Evolutionary conservation across 1,140 invertebrate species (phyloP).

Genomic region (Leguminivora glycinivorella): DNA sequence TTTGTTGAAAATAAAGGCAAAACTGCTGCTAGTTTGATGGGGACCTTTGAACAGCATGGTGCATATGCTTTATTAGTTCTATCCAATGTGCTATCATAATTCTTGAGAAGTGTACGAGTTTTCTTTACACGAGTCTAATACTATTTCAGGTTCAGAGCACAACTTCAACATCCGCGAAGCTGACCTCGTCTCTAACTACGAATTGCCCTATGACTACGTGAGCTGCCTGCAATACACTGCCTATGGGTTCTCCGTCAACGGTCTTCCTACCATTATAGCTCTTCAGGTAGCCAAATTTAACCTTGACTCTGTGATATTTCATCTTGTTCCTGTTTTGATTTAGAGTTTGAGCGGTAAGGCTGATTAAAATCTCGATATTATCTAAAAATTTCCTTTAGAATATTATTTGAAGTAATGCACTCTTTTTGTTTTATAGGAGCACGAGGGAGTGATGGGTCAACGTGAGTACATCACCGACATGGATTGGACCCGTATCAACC

Average conservation of each 20-base stretch:
- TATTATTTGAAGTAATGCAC: too few species aligned
- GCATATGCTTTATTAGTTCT: too few species aligned
- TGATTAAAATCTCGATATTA: too few species aligned
- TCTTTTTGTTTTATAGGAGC: slow-evolving; percentile 39
- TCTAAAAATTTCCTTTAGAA: too few species aligned
- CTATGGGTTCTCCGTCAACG: slow-evolving; percentile 86
- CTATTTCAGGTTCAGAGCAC: slow-evolving; percentile 78
- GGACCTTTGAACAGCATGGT: too few species aligned
- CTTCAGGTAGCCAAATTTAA: slow-evolving; percentile 42
- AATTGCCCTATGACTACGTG: slow-evolving; percentile 87
- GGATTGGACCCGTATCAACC: slow-evolving; percentile 66
- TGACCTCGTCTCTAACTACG: slow-evolving; percentile 80
- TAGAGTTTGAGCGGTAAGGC: too few species aligned
- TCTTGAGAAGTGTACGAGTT: too few species aligned
- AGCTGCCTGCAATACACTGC: slow-evolving; percentile 91
- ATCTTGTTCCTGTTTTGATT: too few species aligned
- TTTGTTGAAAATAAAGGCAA: too few species aligned
- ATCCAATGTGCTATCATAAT: too few species aligned
- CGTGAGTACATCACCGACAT: slow-evolving; percentile 58
- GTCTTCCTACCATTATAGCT: slow-evolving; percentile 82
- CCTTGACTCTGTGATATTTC: not conserved
- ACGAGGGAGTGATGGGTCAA: slow-evolving; percentile 62
- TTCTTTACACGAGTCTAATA: too few species aligned
- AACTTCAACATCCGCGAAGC: slow-evolving; percentile 85
- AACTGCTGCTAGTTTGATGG: too few species aligned